Base-by-base conservation (phyloP, 2,113 vertebrate genomes). In the Rhizomys pruinosus region DNA sequence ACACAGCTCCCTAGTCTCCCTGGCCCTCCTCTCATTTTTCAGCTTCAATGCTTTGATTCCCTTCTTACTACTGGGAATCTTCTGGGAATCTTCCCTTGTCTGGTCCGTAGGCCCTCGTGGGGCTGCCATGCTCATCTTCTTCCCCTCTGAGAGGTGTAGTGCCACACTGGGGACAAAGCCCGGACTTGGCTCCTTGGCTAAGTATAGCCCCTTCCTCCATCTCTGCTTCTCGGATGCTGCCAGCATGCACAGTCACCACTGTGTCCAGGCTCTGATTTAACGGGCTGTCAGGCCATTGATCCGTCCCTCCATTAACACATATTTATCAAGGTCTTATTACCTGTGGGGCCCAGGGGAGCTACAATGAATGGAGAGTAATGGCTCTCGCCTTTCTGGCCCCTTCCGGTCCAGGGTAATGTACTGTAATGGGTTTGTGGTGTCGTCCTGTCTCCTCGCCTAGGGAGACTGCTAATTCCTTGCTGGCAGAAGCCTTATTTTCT, bases 321-420 rank as follows among this genome's bases (percentile, higher is more conserved):
- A 89, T 84, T 92, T 90, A 90, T 94, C 89, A 94, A 91, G 93
- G 73, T 64, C 93, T 87, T 91, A 90, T 84, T 91, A 73, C 32
- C 32, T 80, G 37, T 77, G 55, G 71, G 66, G 79, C 84, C 64
- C 73, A 69, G 77, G 32, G 69, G 80, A 69, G 79, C 71, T n/a
- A 17, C 72, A 80, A 0, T 63, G 79, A 94, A 68, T 27, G 34
- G 57, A 80, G 78, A 92, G 29, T 90, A 15, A 93, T 87, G 42
- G 44, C 68, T 42, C 27, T 69, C 86, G 78, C 39, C 89, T 93
- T 34, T 11, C 11, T 4, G 16, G 89, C 47, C 79, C 59, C 86
- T 66, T 92, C 29, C 10, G 2, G 55, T 63, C 22, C 3, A 5
- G 32, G 37, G 17, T 68, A 89, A 81, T 81, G 87, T 61, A 71